Base-by-base conservation (phyloP, 2,113 vertebrate genomes). In the Zeus faber region DNA sequence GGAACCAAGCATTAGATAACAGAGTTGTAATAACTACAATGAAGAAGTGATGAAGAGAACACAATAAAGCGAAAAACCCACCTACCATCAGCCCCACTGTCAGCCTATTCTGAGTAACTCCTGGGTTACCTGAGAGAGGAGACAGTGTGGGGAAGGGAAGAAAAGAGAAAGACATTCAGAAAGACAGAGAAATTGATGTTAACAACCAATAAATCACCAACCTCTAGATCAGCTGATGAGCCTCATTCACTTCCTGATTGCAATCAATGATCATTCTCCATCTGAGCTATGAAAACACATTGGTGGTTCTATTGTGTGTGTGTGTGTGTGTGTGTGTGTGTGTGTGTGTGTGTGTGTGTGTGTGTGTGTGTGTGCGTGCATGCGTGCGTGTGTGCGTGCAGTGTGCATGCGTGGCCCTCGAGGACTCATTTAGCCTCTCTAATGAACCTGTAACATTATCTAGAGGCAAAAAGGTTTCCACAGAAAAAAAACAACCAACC, bases 1-100 rank as follows among this genome's bases (percentile, higher is more conserved):
- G n/a, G n/a, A n/a, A n/a, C n/a, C n/a, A n/a, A n/a, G n/a, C n/a
- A n/a, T n/a, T n/a, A n/a, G n/a, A n/a, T n/a, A n/a, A n/a, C n/a
- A n/a, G n/a, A n/a, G n/a, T n/a, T n/a, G n/a, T n/a, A n/a, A 17
- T 58, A 24, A 20, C 9, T 22, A 5, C 2, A 46, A n/a, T 33
- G 8, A 44, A 6, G 3, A 16, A 58, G 52, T 25, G 21, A 48
- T 43, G 5, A 39, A 1, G 16, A 23, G 25, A 13, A 23, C 23
- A 56, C 57, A 18, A 56, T 16, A 3, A 49, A 6, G 4, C 16
- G 40, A 50, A 48, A 39, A 62, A 78, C 46, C 48, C 65, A 87
- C 86, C 70, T 83, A 89, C 85, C 87, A 89, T 88, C 65, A 66
- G 79, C 63, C 71, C 74, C 60, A 57, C 54, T 44, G 61, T 72